Evolutionary conservation across 2,888 invertebrate genomes (phyloP).

Genomic region (Apamea epomidion): DNA sequence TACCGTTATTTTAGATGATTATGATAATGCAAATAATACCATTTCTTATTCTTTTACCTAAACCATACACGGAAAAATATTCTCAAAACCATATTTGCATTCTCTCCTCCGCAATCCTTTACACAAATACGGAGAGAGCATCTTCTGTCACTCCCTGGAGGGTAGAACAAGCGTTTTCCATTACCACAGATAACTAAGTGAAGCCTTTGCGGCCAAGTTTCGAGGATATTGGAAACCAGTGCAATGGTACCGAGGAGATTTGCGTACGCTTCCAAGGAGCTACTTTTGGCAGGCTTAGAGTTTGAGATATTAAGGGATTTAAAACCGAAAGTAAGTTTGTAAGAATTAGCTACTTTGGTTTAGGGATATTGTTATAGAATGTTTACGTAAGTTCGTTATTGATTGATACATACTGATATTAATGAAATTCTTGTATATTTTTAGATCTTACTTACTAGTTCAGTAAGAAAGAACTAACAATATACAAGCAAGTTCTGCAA

Average conservation of each 20-base stretch:
- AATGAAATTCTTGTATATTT: neutral
- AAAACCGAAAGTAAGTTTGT: slow-evolving; percentile 5
- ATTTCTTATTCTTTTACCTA: slow-evolving; percentile 15
- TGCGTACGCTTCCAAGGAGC: slow-evolving; percentile 23
- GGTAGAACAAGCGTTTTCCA: slow-evolving; percentile 60
- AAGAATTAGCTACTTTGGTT: slow-evolving; percentile 12
- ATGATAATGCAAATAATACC: slow-evolving; percentile 4
- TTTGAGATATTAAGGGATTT: slow-evolving; percentile 18
- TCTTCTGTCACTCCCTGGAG: slow-evolving; percentile 41
- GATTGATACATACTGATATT: neutral
- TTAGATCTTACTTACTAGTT: no score
- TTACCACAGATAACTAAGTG: slow-evolving; percentile 56
- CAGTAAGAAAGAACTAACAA: neutral
- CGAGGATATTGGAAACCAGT: slow-evolving; percentile 47
- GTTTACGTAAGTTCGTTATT: slow-evolving; percentile 9
- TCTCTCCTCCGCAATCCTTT: slow-evolving; percentile 42
- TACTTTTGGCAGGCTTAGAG: slow-evolving; percentile 10
- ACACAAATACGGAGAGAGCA: slow-evolving; percentile 47
- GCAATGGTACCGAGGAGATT: slow-evolving; percentile 42
- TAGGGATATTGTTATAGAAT: neutral
- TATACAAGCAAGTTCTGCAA: neutral
- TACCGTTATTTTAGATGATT: neutral
- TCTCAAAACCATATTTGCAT: slow-evolving; percentile 47
- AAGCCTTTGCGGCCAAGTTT: slow-evolving; percentile 46
- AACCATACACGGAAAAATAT: slow-evolving; percentile 20